A percentile compares a stretch with the other conserved stretches of the same genome.
phyloP scores from a whole-genome alignment of 2,888 invertebrate genomes.

The Nomada flava region DNA sequence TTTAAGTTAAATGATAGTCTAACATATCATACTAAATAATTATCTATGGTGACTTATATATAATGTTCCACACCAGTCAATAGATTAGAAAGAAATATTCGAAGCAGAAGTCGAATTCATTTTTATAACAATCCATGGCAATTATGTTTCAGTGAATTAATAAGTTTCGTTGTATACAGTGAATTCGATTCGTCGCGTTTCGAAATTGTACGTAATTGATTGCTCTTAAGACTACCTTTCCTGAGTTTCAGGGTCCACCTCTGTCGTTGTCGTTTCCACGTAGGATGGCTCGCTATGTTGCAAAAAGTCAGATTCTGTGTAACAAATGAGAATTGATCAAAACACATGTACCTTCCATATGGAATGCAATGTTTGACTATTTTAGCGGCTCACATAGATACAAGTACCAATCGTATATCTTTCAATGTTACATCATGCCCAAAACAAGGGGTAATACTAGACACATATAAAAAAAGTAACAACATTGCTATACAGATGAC shows the following conservation, averaged over 20 bases:
- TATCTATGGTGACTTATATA: no score
- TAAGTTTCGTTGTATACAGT: no score
- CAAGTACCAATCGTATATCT: constrained; percentile 75
- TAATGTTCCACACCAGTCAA: no score
- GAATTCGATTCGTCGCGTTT: no score
- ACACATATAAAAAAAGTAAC: constrained; percentile 83
- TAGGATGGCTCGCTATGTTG: constrained; percentile 86
- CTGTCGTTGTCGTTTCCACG: constrained; percentile 85
- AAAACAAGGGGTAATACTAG: constrained; percentile 82
- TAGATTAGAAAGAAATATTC: no score
- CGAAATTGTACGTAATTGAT: not conserved
- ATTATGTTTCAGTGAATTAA: not conserved
- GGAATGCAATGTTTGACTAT: constrained; percentile 60
- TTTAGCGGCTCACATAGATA: constrained; percentile 74
- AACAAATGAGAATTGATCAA: constrained; percentile 76
- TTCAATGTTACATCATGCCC: constrained; percentile 82
- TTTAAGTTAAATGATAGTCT: no score
- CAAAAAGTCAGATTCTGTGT: constrained; percentile 86
- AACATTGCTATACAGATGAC: constrained; percentile 80
- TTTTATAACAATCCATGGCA: not conserved
- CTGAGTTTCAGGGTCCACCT: constrained; percentile 85
- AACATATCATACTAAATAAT: no score
- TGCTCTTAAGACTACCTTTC: constrained; percentile 83
- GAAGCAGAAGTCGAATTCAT: no score
- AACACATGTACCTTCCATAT: constrained; percentile 10